These are phyloP conservation scores for Paradoxurus hermaphroditus DNA, from an alignment of 2,113 vertebrate genomes.

Conservation along the genomic window DNA sequence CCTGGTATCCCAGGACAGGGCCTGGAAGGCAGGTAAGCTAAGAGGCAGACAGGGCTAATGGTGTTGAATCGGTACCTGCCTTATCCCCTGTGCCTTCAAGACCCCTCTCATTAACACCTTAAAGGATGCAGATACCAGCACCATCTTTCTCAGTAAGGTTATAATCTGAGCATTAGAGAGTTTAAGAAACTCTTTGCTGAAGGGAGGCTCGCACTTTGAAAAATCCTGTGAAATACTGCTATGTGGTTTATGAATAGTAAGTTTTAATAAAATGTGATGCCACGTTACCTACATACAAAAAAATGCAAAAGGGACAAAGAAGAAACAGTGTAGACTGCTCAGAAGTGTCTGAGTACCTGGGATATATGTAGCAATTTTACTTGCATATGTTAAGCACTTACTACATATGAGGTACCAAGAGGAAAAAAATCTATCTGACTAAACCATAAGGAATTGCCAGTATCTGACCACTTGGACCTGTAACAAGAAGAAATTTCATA, in stretches of 20 bases:
- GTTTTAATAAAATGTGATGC: neutral
- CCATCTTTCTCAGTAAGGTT: neutral
- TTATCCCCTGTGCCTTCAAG: too few relatives aligned
- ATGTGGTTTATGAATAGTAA: neutral
- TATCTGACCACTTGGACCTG: neutral
- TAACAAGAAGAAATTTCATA: neutral
- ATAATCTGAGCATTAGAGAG: neutral
- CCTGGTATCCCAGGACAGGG: neutral
- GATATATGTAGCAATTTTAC: neutral
- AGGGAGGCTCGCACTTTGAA: neutral
- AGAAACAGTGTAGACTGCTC: neutral
- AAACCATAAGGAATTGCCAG: neutral
- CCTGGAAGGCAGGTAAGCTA: neutral
- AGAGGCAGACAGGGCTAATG: too few relatives aligned
- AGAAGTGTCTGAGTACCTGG: neutral
- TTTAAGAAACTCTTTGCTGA: neutral
- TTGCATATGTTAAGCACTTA: neutral
- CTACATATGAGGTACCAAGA: neutral
- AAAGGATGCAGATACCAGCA: neutral
- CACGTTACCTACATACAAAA: neutral
- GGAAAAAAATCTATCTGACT: neutral
- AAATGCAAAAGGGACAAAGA: neutral
- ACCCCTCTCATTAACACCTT: neutral
- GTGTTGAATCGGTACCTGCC: neutral
- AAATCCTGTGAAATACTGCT: neutral